Conservation (phyloP, 1,140 invertebrate species). For the Melitaea cinxia region DNA sequence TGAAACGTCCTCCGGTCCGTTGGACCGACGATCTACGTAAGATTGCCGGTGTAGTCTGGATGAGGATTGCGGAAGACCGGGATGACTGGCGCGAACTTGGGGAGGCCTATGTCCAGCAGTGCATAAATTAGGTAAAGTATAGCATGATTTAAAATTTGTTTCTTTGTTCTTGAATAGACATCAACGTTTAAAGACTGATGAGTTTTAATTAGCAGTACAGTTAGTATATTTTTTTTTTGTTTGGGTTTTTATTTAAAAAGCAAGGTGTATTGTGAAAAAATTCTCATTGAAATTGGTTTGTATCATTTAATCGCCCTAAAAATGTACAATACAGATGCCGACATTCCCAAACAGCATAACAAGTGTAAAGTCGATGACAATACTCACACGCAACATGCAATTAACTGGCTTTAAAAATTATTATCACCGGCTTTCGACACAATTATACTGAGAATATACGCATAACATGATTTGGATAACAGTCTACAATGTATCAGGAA, state of each 20-base stretch:
- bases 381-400: slow-evolving; percentile 66
- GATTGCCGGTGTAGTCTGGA: too few relatives aligned
- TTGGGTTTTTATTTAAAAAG: slow-evolving; percentile 33
- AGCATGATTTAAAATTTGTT: too few relatives aligned
- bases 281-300: slow-evolving; percentile 54
- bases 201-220: too few relatives aligned
- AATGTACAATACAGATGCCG: slow-evolving; percentile 78
- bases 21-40: too few relatives aligned
- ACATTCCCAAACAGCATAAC: slow-evolving; percentile 73
- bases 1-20: too few relatives aligned
- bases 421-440: slow-evolving; percentile 59
- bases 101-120: too few relatives aligned
- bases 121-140: too few relatives aligned
- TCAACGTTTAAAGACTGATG: too few relatives aligned
- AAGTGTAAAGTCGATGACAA: slow-evolving; percentile 67
- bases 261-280: slow-evolving; percentile 40
- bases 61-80: too few relatives aligned
- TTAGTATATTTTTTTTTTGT: too few relatives aligned
- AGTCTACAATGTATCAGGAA: slow-evolving; percentile 73
- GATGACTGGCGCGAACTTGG: too few relatives aligned
- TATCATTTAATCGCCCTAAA: slow-evolving; percentile 80
- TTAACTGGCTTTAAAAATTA: slow-evolving; percentile 67
- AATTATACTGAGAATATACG: slow-evolving; percentile 49
- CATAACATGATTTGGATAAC: slow-evolving; percentile 68
- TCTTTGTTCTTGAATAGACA: too few relatives aligned